Base-by-base conservation (phyloP, 2,797 vertebrate species). In the Dendrocincla tyrannina region DNA sequence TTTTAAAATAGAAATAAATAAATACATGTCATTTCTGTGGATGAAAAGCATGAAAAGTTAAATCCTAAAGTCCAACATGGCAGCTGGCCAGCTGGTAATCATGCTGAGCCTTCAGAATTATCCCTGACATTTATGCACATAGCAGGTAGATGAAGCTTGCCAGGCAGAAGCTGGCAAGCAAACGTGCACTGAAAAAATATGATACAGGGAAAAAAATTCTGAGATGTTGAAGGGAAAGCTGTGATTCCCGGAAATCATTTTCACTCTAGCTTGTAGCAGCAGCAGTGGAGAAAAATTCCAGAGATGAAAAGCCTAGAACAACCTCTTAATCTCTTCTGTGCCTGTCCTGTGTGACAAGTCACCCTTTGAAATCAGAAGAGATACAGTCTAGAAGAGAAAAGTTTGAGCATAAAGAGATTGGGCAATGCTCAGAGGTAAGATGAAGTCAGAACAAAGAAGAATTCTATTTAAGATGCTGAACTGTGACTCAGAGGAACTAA, bases 41-140 rank as follows among this genome's bases (percentile, higher is more conserved):
- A 72, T 67, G 68, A 46, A 50, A 91, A 75, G 44, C 67, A 68
- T 63, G 68, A 42, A 50, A 91, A 78, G 50, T 75, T 86, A 91
- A 94, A 96, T 96, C 93, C 92, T 86, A 58, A 88, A 95, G 95
- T 94, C 85, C 53, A 94, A 67, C 74, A 35, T 39, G 68, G 75
- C 83, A 94, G 60, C 41, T 56, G 76, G 76, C 67, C 88, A 91
- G 35, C 47, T 78, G 41, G 58, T 39, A 91, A 60, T 78, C 32
- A 59, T 16, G 44, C 52, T 91, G 55, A 89, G 69, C 44, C 75
- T 92, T 91, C 32, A 58, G 4, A 95, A 85, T 93, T 63, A 88
- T 95, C 67, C 27, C 47, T 87, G 87, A 62, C 50, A 89, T 95
- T 85, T 92, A 55, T 69, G 56, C 50, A 78, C 39, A 91, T 88